Evolutionary conservation across 2,888 invertebrate species (phyloP).

Genomic region (Azorinus chamasolen): DNA sequence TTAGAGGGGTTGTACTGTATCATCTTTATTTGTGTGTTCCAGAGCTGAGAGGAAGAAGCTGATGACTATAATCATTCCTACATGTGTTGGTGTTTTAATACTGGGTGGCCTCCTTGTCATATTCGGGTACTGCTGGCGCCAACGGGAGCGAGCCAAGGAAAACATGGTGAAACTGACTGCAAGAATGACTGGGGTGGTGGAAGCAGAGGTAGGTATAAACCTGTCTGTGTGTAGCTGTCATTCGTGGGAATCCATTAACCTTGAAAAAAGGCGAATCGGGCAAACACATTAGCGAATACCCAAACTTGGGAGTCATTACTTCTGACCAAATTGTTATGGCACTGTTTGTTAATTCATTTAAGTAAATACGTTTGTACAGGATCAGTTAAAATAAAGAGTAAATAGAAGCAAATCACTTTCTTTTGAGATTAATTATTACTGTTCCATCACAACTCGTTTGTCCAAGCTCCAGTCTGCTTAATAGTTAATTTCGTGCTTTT

Average conservation of each 20-base stretch:
- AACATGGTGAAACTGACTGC: slow-evolving; percentile 97
- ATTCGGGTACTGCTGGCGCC: slow-evolving; percentile 89
- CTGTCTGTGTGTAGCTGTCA: not conserved
- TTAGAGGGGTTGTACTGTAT: too few species aligned
- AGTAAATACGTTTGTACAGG: too few species aligned
- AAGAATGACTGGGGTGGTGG: slow-evolving; percentile 92
- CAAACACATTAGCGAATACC: too few species aligned
- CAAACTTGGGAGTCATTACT: too few species aligned
- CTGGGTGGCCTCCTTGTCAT: slow-evolving; percentile 78
- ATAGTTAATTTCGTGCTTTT: too few species aligned
- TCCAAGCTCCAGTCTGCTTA: too few species aligned
- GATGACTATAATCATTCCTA: slow-evolving; percentile 69
- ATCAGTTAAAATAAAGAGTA: too few species aligned
- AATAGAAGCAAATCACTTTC: not conserved
- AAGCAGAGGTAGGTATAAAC: slow-evolving; percentile 86
- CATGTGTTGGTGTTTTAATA: slow-evolving; percentile 62
- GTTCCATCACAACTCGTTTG: too few species aligned
- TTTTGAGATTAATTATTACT: too few species aligned
- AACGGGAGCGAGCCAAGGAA: slow-evolving; percentile 94
- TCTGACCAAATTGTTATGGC: not conserved
- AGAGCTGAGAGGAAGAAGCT: slow-evolving; percentile 78
- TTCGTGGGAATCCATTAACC: not conserved
- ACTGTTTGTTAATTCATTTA: not conserved
- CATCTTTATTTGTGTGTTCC: slow-evolving; percentile 19
- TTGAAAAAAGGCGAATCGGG: not conserved